These are phyloP conservation scores for Rotaria magnacalcarata DNA, from an alignment of 2,888 invertebrate species.

Conservation along the genomic window DNA sequence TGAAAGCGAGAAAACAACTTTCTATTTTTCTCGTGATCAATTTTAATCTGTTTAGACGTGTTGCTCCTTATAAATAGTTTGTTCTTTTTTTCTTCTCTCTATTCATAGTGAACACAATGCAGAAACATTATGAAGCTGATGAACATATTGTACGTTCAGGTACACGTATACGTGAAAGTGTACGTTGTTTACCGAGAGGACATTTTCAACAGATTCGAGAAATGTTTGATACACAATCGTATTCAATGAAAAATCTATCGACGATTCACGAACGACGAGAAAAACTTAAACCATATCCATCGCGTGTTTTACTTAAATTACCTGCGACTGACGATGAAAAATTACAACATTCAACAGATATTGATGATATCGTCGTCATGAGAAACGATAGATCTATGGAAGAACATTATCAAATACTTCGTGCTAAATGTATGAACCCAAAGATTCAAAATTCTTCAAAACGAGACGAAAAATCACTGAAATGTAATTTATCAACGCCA, in stretches of 20 bases:
- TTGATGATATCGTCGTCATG: not conserved
- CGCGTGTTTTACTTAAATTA: not conserved
- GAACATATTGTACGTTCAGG: not conserved
- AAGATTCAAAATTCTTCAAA: not conserved
- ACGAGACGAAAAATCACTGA: not conserved
- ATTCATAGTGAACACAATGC: not conserved
- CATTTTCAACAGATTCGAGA: slow-evolving; percentile 43
- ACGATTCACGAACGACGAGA: not conserved
- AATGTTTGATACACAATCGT: slow-evolving; percentile 42
- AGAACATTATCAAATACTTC: not conserved
- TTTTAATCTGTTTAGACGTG: not conserved
- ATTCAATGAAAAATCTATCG: not conserved
- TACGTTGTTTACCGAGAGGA: slow-evolving; percentile 44
- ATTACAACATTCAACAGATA: slow-evolving; percentile 7
- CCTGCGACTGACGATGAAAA: slow-evolving; percentile 32
- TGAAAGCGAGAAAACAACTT: too few relatives aligned
- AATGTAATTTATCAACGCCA: not conserved
- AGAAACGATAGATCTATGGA: not conserved
- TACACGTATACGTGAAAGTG: slow-evolving; percentile 38
- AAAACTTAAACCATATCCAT: not conserved
- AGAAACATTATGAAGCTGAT: not conserved
- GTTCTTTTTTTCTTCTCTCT: too few relatives aligned
- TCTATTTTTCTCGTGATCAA: not conserved
- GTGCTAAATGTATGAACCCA: not conserved
- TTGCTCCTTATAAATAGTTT: not conserved